These are phyloP conservation scores for Ailurus styani DNA, from an alignment of 2,113 vertebrate genomes.

Conservation along the genomic window DNA sequence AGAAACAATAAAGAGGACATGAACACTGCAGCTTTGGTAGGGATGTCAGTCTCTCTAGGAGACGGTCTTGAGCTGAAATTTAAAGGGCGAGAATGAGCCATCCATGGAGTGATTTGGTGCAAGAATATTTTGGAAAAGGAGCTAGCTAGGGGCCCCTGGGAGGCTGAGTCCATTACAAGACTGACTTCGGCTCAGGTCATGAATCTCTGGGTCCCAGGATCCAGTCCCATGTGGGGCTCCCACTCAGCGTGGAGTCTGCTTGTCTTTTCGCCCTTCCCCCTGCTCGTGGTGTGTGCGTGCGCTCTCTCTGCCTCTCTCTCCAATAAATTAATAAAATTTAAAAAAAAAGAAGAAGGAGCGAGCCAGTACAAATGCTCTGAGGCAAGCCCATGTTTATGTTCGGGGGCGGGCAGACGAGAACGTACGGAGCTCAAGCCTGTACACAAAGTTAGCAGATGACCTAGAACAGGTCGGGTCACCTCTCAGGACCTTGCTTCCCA, in stretches of 20 bases:
- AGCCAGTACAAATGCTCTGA: neutral
- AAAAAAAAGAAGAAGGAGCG: neutral
- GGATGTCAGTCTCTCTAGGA: neutral
- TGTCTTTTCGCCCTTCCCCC: neutral
- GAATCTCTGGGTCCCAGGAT: neutral
- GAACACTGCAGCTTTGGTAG: accelerated
- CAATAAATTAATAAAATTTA: neutral
- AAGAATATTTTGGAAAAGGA: neutral
- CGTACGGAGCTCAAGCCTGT: neutral
- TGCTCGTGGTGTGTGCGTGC: accelerated
- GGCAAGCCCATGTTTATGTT: neutral
- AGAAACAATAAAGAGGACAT: neutral
- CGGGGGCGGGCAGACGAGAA: neutral
- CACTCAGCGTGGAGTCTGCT: neutral
- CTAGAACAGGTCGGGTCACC: too few species aligned
- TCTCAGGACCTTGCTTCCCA: neutral
- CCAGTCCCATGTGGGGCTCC: neutral
- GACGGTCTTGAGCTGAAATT: neutral
- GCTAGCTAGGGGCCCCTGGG: neutral
- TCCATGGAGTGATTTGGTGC: neutral
- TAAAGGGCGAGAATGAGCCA: neutral
- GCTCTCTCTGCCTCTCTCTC: neutral
- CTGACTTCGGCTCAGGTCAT: neutral
- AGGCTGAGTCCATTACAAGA: neutral
- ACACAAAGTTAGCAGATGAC: neutral